Base-by-base conservation (phyloP, 2,113 vertebrate species). In the Corythornis vintsioides region DNA sequence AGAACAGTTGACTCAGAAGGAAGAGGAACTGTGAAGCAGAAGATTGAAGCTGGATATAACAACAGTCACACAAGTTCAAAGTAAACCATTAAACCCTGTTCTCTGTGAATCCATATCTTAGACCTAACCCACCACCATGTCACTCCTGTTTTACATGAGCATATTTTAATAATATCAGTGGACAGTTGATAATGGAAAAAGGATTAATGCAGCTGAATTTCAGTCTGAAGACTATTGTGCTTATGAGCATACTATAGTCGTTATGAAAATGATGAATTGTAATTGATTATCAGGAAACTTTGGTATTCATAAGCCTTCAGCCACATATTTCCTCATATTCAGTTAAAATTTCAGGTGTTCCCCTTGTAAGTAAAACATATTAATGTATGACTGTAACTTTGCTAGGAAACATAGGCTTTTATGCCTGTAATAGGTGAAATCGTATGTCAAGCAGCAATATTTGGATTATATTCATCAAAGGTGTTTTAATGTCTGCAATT, bases 61-160 rank as follows among this genome's bases (percentile, higher is more conserved):
- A 0, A 31, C 9, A 33, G 15, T 21, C 35, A 24, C 8, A 67
- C 0, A 3, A 50, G 15, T 50, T 89, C 21, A n/a, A 42, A 90
- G 31, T 6, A 75, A 88, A 64, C 7, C 12, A 26, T 13, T 55
- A 56, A 81, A 59, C 11, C 5, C 42, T 0, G 1, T 60, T 56
- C 40, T 72, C 14, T 0, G 5, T 25, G 16, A 82, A 65, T 42
- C 21, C 6, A 3, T 3, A 0, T 60, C 18, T 90, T 56, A 63
- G 25, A 38, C 33, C 10, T 59, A 47, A 52, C 17, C 13, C 31
- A 89, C 6, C 9, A 43, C 24, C 1, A 0, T 50, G 48, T 64
- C 20, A 29, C 15, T 80, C 35, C 26, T 0, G 5, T 57, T 76
- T 35, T 61, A 63, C 53, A 38, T 4, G 20, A 82, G 4, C 3